Percentiles rank a stretch among this genome's conserved stretches.
Evolutionary conservation across 2,888 invertebrate genomes (phyloP).

Genomic region (Eurytoma californica): DNA sequence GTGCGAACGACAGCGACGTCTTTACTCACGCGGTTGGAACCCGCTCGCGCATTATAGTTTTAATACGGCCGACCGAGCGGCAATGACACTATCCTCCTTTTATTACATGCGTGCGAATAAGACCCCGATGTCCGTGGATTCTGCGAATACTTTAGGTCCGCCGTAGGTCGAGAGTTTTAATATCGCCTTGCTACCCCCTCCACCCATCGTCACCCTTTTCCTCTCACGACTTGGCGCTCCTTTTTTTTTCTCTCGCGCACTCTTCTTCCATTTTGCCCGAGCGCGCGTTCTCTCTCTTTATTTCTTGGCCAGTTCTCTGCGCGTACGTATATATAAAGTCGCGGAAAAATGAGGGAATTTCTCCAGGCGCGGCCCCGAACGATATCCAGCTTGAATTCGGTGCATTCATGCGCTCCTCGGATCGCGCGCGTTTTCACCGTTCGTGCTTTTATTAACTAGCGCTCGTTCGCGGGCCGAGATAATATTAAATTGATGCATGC

Average conservation of each 20-base stretch:
- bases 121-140: slow-evolving; percentile 27
- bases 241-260: neutral
- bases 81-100: slow-evolving; percentile 39
- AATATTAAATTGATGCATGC: neutral
- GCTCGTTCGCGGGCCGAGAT: neutral
- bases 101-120: slow-evolving; percentile 37
- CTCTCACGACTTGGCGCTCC: neutral
- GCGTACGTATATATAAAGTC: neutral
- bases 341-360: slow-evolving; percentile 45
- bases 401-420: neutral
- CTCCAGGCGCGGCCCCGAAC: neutral
- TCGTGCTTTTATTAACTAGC: slow-evolving; percentile 17
- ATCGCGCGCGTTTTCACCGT: neutral
- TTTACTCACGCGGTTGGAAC: slow-evolving; percentile 4
- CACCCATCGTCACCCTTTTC: neutral
- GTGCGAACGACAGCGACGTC: neutral
- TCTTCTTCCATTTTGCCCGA: too few species aligned
- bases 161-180: slow-evolving; percentile 25
- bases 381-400: slow-evolving; percentile 22
- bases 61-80: slow-evolving; percentile 42
- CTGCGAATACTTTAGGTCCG: slow-evolving; percentile 40
- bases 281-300: slow-evolving; percentile 11
- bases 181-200: slow-evolving; percentile 32
- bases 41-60: slow-evolving; percentile 35
- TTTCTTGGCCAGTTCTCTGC: slow-evolving; percentile 10